Base-by-base conservation (phyloP, 2,113 vertebrate species). In the Sebastes fasciatus region DNA sequence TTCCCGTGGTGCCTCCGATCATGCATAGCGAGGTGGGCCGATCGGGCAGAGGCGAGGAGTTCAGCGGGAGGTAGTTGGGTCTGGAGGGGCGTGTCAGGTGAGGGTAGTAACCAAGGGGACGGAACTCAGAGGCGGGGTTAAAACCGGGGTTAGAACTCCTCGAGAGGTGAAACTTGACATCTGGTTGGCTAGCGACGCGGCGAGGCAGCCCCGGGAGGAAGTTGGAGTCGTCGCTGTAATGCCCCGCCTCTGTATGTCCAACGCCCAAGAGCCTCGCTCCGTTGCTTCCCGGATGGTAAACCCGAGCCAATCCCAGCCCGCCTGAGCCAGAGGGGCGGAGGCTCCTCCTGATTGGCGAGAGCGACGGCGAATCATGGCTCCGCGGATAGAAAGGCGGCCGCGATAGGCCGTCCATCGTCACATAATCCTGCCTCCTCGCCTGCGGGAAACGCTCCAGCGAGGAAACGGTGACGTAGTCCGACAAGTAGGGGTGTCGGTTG, bases 21-120 rank as follows among this genome's bases (percentile, higher is more conserved):
- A 92, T 74, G 57, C 84, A 93, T 2, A 95, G 92, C 0, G 82
- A 95, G 34, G 90, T 81, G 0, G 83, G 90, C 1, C 90, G 89
- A 13, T 94, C 90, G 0, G 94, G 93, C 19, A 94, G 85, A 45
- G 82, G 95, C 81, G 74, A 91, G 86, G 87, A 94, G 94, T 86
- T 94, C 74, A 88, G 91, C 16, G 95, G 96, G 80, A 93, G 93
- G 1, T 75, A 94, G 90, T 86, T 96, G 66, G 95, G 95, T 77
- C 95, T 92, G 57, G 92, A 89, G 83, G 14, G 92, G 52, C 94
- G 89, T 12, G 96, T 97, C 64, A 99, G 88, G 0, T 97, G 92
- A 0, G 97, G 97, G 84, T 96, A 97, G 0, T 97, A 97, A 14
- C 97, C 97, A 13, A 99, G 92, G 0, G 98, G 98, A 21, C 95